Evolutionary conservation across 2,113 vertebrate species (phyloP).

Genomic region (Melanotaenia duboulayi): DNA sequence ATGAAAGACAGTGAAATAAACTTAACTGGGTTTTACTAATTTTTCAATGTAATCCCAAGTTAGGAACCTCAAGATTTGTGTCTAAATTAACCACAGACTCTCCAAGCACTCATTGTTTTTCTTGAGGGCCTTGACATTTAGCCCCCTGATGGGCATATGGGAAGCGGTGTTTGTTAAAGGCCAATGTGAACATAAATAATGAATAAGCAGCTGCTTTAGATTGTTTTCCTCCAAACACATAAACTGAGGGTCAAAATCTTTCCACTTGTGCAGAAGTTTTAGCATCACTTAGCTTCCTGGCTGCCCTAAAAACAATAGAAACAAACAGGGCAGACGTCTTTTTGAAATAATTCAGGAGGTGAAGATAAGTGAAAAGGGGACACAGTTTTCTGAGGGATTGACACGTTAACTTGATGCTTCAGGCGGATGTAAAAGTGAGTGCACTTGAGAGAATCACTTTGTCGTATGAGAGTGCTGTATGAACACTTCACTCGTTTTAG

Average conservation of each 20-base stretch:
- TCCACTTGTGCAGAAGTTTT: too few relatives aligned
- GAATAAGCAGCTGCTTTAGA: neutral
- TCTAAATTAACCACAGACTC: too few relatives aligned
- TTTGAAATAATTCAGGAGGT: rapidly evolving
- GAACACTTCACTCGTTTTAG: neutral
- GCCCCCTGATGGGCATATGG: neutral
- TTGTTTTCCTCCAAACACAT: too few relatives aligned
- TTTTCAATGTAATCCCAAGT: too few relatives aligned
- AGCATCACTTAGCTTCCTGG: neutral
- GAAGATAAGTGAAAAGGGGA: neutral
- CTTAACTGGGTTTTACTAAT: too few relatives aligned
- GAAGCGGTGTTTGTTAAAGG: neutral
- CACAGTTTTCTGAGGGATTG: neutral
- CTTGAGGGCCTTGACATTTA: neutral
- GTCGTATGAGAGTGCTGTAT: neutral
- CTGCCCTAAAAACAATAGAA: neutral
- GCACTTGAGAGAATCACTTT: neutral
- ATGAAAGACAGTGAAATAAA: too few relatives aligned
- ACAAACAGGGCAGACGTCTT: neutral
- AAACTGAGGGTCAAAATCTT: too few relatives aligned
- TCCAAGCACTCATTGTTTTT: neutral
- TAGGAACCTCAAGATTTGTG: too few relatives aligned
- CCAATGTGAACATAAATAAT: neutral
- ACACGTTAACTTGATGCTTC: neutral
- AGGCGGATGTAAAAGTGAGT: neutral